A percentile compares a stretch with the other conserved stretches of the same genome.
These are phyloP conservation scores for Drosophila pullipes DNA, from an alignment of 2,888 invertebrate species.

Conservation along the genomic window DNA sequence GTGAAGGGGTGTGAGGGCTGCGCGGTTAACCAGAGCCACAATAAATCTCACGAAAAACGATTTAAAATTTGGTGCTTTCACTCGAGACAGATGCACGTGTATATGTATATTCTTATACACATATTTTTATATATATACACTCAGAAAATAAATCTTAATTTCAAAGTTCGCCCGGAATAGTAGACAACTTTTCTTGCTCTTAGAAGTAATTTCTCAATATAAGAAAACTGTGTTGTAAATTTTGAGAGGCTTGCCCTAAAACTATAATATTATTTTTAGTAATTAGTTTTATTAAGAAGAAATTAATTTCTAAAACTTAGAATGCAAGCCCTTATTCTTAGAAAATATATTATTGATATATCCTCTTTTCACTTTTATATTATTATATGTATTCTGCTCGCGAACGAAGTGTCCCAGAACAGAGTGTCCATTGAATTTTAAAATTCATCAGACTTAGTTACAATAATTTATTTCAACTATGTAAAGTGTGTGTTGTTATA, in stretches of 20 bases:
- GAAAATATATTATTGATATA: background rate
- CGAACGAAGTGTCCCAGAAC: background rate
- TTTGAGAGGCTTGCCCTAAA: background rate
- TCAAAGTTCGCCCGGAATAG: background rate
- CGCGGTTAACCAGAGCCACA: conserved; percentile 84
- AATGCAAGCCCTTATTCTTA: background rate
- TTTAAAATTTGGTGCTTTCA: conserved; percentile 77
- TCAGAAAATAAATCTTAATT: background rate
- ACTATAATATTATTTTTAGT: background rate
- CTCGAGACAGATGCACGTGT: conserved; percentile 32
- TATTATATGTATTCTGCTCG: background rate
- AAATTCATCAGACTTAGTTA: background rate
- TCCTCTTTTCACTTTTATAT: background rate
- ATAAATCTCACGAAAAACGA: conserved; percentile 85
- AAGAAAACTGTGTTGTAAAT: too few relatives aligned
- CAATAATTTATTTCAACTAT: background rate
- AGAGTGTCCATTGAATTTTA: background rate
- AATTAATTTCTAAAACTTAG: background rate
- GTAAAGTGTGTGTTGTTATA: background rate
- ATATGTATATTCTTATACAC: background rate
- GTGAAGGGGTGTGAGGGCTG: background rate
- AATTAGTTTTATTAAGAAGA: background rate
- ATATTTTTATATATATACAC: background rate
- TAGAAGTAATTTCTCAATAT: background rate
- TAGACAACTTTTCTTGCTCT: background rate